Evolutionary conservation across 2,888 invertebrate genomes (phyloP).

Genomic region (Oscheius sp.): DNA sequence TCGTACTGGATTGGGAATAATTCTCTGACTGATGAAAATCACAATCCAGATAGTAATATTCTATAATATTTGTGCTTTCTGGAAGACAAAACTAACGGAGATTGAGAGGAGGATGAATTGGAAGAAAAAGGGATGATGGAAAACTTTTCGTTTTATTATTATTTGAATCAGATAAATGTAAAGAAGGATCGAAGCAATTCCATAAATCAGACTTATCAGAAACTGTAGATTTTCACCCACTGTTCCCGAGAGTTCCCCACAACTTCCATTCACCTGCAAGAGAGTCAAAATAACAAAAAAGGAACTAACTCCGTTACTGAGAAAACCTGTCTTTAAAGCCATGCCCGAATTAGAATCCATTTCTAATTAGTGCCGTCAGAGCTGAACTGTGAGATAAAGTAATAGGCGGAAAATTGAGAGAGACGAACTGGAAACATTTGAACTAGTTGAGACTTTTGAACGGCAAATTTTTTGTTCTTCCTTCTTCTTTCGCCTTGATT

Average conservation of each 20-base stretch:
- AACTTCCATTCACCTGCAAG: constrained; percentile 1
- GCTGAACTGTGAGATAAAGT: no score
- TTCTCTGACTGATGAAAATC: background rate
- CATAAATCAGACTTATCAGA: background rate
- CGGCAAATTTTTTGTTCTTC: no score
- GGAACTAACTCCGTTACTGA: no score
- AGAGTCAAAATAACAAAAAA: background rate
- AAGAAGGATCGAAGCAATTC: background rate
- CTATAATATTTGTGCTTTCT: background rate
- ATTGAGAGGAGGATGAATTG: constrained; percentile 2
- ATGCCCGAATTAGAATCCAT: no score
- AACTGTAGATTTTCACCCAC: background rate
- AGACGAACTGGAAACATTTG: no score
- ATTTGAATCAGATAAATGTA: background rate
- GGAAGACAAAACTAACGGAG: background rate
- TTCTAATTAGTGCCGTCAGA: no score
- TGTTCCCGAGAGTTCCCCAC: background rate
- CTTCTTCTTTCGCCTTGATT: no score
- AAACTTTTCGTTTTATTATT: background rate
- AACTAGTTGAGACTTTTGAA: no score
- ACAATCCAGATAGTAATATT: background rate
- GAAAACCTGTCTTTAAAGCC: no score
- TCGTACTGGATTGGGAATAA: background rate
- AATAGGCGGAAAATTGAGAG: no score
- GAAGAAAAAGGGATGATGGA: constrained; percentile 5